A percentile compares a stretch with the other conserved stretches of the same genome.
Evolutionary conservation across 1,140 invertebrate genomes (phyloP).

Genomic region (Drosophila baimaii): DNA sequence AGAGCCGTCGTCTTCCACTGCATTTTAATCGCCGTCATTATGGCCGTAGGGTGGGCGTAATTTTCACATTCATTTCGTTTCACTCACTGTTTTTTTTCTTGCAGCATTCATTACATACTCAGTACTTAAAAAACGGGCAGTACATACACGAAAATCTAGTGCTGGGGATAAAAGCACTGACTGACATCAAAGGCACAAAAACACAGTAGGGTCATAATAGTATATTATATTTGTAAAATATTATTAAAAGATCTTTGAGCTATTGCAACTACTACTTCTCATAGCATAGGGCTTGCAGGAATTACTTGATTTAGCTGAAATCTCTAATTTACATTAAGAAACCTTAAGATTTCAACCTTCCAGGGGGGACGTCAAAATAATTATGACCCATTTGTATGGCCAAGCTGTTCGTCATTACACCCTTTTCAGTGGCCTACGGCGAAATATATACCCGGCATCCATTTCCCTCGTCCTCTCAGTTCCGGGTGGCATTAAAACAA

Average conservation of each 20-base stretch:
- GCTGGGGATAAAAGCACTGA: constrained; percentile 35
- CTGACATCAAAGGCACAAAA: constrained; percentile 37
- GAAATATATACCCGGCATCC: constrained; percentile 7
- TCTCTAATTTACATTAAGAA: no score
- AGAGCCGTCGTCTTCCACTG: constrained; percentile 39
- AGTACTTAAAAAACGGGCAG: constrained; percentile 29
- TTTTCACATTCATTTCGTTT: constrained; percentile 54
- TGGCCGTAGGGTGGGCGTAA: constrained; percentile 65
- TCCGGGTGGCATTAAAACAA: constrained; percentile 46
- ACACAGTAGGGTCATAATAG: no score
- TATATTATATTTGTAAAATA: neutral
- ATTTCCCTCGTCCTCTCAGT: constrained; percentile 13
- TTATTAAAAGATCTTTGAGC: no score
- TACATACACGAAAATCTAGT: neutral
- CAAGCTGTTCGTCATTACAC: constrained; percentile 63
- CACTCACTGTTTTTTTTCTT: neutral
- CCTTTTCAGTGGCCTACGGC: constrained; percentile 49
- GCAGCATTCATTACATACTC: neutral
- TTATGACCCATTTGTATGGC: constrained; percentile 73
- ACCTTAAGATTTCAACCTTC: no score
- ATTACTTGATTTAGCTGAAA: no score
- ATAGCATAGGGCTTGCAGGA: no score
- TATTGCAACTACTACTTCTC: no score
- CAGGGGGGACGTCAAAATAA: constrained; percentile 56
- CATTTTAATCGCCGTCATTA: constrained; percentile 79